Base-by-base conservation (phyloP, 2,888 invertebrate species). In the Cryptops parisi region DNA sequence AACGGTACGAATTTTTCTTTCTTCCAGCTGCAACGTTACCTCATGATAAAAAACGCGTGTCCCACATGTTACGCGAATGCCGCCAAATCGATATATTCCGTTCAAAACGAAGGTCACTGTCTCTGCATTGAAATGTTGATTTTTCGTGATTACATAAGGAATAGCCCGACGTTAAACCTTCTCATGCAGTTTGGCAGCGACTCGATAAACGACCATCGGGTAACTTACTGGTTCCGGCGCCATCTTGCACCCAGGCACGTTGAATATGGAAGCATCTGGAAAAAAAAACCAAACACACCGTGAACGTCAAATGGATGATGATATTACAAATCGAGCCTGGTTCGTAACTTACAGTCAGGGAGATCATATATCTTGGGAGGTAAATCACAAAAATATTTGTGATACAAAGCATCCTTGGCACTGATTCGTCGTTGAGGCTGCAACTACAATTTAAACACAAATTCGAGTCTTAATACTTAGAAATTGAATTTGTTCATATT, bases 231-330 rank as follows among this genome's bases (percentile, higher is more conserved):
- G 12, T 73, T 93, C 93, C 53, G 84, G 81, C 70, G 81, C 80
- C 66, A 90, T 72, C 70, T 82, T 80, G 64, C 93, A 81, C 64
- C 91, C 91, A 72, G 91, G 89, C 68, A 94, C 89, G 64, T 84
- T 87, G 76, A 89, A 91, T 76, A 96, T 89, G 65, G 93, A 91
- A 67, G 87, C 81, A 74, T 89, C 94, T 94, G 80, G 41, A 81
- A 81, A 69, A 71, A 70, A 62, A 61, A 64, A 64, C 61, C 58
- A 51, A 61, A 57, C 58, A 56, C 58, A 33, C 15, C 15, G 15
- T 33, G 38, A 33, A 33, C 9, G 15, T 15, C 38, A 33, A 33
- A 9, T 12, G 9, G 41, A 22, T 39, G 45, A 27, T 43, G 41
- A 50, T 55, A 58, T 55, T 43, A n/a, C n/a, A n/a, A n/a, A n/a